Percentiles rank a stretch among this genome's conserved stretches.
Evolutionary conservation across 2,888 invertebrate species (phyloP).

Genomic region (Tinea semifulvella): DNA sequence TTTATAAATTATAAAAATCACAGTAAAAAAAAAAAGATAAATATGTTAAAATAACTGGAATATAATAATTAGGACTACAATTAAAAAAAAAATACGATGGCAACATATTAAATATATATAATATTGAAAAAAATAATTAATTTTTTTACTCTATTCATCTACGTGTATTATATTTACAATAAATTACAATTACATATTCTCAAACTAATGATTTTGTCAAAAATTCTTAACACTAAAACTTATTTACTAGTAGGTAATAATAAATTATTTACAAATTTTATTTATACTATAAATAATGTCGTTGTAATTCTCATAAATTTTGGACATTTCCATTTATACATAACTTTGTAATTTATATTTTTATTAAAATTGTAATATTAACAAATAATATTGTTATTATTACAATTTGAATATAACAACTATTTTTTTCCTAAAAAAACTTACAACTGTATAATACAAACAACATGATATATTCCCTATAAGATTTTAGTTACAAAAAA

Average conservation of each 20-base stretch:
- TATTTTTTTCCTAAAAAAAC: constrained; percentile 1
- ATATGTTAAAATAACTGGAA: no score
- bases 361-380: constrained; percentile 11
- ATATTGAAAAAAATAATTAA: no score
- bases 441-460: neutral
- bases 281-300: constrained; percentile 22
- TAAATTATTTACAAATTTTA: constrained; percentile 15
- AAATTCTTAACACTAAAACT: neutral
- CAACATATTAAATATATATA: no score
- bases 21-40: no score
- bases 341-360: constrained; percentile 18
- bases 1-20: no score
- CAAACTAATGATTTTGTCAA: neutral
- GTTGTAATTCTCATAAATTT: constrained; percentile 29
- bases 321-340: constrained; percentile 26
- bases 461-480: neutral
- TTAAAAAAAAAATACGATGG: no score
- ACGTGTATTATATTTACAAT: neutral
- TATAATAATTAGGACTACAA: no score
- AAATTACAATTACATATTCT: neutral
- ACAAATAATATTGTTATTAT: constrained; percentile 3
- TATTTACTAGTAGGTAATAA: neutral
- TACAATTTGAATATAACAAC: neutral
- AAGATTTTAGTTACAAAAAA: constrained; percentile 13
- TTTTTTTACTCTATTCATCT: neutral